Base-by-base conservation (phyloP, 2,888 invertebrate genomes). In the Epirrita christyi region DNA sequence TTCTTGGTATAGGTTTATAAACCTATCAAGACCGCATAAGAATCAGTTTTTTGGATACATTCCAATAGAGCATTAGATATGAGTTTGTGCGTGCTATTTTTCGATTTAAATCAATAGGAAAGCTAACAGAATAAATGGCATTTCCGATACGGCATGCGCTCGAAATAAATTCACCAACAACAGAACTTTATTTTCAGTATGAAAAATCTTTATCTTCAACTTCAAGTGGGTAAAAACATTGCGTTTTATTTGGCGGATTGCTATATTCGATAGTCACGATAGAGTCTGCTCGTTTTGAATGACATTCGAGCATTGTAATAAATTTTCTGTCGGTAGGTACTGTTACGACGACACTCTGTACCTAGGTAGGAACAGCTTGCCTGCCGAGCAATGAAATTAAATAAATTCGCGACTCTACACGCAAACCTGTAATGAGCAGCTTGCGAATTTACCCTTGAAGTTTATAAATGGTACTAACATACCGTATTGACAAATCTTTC, bases 351-450 rank as follows among this genome's bases (percentile, higher is more conserved):
- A 63, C 64, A 75, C 70, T 75, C 67, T 64, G 72, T 68, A 66
- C 66, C 32, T 32, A 21, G 21, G 21, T 21, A 21, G 21, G 21
- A 3, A 55, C 42, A 36, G 48, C 37, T 66, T 68, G 66, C 66
- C 64, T 60, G 68, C 55, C 68, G 71, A 67, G 65, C 72, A 64
- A 70, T 66, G 60, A 76, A 80, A 80, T 78, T 78, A 75, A 76
- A 79, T 77, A 76, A 81, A 79, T 76, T 69, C 69, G 68, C 71
- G 59, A 69, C 63, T 57, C 21, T 47, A 62, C 61, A 83, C 81
- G 84, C 82, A 71, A 77, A 60, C 42, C 36, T 46, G 59, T 68
- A 49, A 55, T 53, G 52, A 57, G 34, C 46, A 53, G 46, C 40
- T 68, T 51, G 59, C 63, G 59, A 69, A 70, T 66, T 66, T 68